phyloP scores from a whole-genome alignment of 2,797 vertebrate genomes.

The Mormyrus proboscirostris region DNA sequence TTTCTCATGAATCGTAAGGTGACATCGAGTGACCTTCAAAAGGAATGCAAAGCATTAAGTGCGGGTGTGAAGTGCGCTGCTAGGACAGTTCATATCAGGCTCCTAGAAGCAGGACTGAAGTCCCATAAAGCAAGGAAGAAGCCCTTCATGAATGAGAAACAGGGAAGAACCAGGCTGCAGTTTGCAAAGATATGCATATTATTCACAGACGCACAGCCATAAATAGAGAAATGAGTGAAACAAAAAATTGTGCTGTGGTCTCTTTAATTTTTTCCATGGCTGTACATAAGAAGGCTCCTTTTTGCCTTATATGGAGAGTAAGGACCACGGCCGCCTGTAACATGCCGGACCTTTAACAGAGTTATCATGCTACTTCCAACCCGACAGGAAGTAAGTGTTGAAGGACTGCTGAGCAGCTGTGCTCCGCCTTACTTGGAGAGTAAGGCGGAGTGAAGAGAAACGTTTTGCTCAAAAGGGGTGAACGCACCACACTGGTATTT shows the following conservation, averaged over 20 bases:
- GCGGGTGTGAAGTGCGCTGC: not conserved
- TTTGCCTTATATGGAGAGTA: not conserved
- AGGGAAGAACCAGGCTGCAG: not conserved
- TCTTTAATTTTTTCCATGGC: not conserved
- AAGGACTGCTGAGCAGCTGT: not conserved
- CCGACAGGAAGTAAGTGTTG: not conserved
- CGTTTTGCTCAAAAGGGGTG: not conserved
- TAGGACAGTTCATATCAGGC: not conserved
- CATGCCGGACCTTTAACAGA: not conserved
- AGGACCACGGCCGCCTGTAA: not conserved
- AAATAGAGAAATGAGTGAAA: not conserved
- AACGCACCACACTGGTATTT: conserved; percentile 2
- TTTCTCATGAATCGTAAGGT: not conserved
- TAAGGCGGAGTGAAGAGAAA: not conserved
- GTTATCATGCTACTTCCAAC: not conserved
- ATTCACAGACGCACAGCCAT: not conserved
- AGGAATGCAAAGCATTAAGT: not conserved
- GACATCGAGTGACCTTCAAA: not conserved
- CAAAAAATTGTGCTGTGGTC: not conserved
- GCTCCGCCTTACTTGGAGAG: not conserved
- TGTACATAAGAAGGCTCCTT: not conserved
- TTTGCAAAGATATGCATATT: not conserved
- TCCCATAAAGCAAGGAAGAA: not conserved
- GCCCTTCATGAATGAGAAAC: not conserved
- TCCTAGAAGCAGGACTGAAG: not conserved